Evolutionary conservation across 1,140 invertebrate genomes (phyloP), one percentile per base, ranked within the genome.

Genomic region (Drosophila bocqueti): DNA sequence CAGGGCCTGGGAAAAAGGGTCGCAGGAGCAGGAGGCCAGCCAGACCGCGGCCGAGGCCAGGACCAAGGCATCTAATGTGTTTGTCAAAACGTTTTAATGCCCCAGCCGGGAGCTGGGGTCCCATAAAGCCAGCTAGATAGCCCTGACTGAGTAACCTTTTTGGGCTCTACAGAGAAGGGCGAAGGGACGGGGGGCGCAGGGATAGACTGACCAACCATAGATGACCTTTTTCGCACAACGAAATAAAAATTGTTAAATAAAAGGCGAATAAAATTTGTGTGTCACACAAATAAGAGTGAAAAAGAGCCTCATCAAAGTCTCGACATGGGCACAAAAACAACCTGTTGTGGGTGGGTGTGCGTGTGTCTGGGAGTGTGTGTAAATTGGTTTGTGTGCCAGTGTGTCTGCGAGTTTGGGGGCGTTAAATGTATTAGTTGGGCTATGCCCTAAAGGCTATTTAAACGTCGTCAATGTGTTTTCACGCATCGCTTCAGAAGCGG

Each of bases 191-290:
- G 34, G 34, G n/a, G 26, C 0, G 10, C 11, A 9, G 45, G 65
- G 49, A 50, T 16, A 13, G 54, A 36, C 67, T 50, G 67, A 72
- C 67, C 64, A 57, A 66, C 83, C 80, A 79, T 74, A 87, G 79
- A 87, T 87, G 83, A 89, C 83, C 83, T 87, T 87, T 87, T 87
- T 74, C 76, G 76, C 80, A 89, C 67, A 87, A 58, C 83, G 65
- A 86, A 87, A 87, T 87, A 87, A 87, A 86, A 87, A 89, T 87
- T 87, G 83, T 83, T 87, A 87, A 87, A 87, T 87, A 87, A 87
- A 87, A 89, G 84, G 72, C 76, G 77, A 87, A 87, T 87, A 89
- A 87, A 83, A 87, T 78, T 73, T 87, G 76, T 87, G 83, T 71
- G 72, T 80, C 83, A 80, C 63, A 87, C 75, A 78, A 78, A 71